Conservation (phyloP, 2,113 vertebrate species). For the Phocoena phocoena region DNA sequence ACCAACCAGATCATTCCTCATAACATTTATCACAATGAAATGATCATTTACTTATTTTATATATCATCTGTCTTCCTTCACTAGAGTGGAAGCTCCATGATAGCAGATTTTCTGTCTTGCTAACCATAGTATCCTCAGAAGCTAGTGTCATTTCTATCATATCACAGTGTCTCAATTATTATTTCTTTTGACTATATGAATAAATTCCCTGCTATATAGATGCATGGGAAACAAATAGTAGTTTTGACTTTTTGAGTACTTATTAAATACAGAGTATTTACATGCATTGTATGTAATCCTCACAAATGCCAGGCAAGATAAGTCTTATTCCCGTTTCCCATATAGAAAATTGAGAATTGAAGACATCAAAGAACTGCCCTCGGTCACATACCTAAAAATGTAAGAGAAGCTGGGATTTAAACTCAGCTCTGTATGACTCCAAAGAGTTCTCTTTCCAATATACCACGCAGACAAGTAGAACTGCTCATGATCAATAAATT, state of each 20-base stretch:
- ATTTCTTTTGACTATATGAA: background rate
- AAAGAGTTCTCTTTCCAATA: slow-evolving; percentile 1
- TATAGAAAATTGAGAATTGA: background rate
- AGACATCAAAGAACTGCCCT: background rate
- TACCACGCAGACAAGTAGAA: background rate
- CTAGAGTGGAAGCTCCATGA: background rate
- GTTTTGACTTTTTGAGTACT: background rate
- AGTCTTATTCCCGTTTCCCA: background rate
- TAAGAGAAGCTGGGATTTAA: background rate
- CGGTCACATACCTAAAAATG: background rate
- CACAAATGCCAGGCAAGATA: background rate
- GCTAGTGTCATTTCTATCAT: background rate
- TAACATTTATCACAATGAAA: background rate
- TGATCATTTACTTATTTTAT: background rate
- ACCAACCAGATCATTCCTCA: background rate
- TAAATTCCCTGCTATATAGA: background rate
- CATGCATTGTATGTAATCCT: background rate
- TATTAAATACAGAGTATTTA: slow-evolving; percentile 14
- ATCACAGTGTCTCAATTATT: background rate
- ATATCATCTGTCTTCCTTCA: background rate
- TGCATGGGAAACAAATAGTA: background rate
- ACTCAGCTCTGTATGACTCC: background rate
- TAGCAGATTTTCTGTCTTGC: background rate
- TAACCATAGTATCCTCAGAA: background rate
- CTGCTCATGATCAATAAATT: background rate